Evolutionary conservation across 2,113 vertebrate species (phyloP).

Genomic region (Grallaria varia): DNA sequence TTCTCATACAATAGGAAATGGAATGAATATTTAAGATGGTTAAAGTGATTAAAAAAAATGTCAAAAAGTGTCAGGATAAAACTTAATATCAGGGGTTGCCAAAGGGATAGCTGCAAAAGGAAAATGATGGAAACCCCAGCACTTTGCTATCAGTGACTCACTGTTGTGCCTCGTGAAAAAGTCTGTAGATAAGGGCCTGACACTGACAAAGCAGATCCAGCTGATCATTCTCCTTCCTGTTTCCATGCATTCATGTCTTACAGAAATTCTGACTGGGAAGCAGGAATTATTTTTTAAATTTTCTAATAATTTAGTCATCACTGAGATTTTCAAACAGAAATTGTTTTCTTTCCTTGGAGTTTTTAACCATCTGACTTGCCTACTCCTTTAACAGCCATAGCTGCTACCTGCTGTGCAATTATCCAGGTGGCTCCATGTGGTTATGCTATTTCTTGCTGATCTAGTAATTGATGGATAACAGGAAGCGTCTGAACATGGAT

Average conservation of each 20-base stretch:
- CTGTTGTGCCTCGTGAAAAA: neutral
- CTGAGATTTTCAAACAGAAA: neutral
- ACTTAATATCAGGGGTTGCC: neutral
- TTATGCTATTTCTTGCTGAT: conserved; percentile 32
- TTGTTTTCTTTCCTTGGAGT: neutral
- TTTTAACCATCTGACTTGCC: neutral
- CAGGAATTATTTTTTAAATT: rapidly evolving
- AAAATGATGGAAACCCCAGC: neutral
- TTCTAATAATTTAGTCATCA: neutral
- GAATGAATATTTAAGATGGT: neutral
- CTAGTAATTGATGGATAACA: conserved; percentile 59
- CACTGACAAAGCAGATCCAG: neutral
- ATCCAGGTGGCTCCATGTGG: neutral
- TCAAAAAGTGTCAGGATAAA: neutral
- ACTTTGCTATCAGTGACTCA: neutral
- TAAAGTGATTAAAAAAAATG: neutral
- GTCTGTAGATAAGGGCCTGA: neutral
- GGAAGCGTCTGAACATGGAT: conserved; percentile 23
- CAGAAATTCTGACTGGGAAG: neutral
- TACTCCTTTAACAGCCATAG: neutral
- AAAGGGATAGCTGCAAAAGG: neutral
- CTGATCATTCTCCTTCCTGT: neutral
- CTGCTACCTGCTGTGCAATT: neutral
- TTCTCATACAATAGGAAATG: neutral
- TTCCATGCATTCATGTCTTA: neutral